Percentiles rank a stretch among this genome's conserved stretches.
Conservation (phyloP, 2,888 invertebrate genomes). For the Aphelenchoides bicaudatus region DNA sequence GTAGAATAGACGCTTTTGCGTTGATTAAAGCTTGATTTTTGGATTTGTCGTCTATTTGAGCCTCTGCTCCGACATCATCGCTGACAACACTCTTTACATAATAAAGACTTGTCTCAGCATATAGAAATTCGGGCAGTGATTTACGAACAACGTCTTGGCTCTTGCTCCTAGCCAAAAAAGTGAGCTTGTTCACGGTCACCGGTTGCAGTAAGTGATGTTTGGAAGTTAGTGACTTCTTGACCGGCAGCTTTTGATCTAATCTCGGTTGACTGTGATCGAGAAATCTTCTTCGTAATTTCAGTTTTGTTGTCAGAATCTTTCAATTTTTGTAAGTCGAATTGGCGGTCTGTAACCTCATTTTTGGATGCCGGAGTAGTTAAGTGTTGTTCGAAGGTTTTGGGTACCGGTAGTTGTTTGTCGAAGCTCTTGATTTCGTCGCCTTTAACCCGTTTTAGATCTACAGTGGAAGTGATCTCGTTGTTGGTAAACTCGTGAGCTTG, state of each 20-base stretch:
- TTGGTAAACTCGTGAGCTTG: conserved; percentile 25
- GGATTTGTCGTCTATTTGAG: too few species aligned
- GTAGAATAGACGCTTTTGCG: too few species aligned
- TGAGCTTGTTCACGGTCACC: background rate
- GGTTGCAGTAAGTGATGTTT: background rate
- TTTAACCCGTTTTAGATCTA: conserved; percentile 3
- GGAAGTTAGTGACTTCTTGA: background rate
- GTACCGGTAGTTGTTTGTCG: background rate
- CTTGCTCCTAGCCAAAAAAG: background rate
- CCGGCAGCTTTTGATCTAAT: background rate
- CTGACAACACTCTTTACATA: background rate
- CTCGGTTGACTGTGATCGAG: background rate
- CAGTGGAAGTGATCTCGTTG: conserved; percentile 19
- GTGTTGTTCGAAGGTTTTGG: background rate
- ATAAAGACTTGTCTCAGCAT: background rate
- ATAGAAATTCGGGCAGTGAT: background rate
- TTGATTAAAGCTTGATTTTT: too few species aligned
- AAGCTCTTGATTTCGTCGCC: background rate
- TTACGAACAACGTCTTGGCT: background rate
- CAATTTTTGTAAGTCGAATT: background rate
- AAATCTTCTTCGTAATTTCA: too few species aligned
- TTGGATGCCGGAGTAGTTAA: background rate
- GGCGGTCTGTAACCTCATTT: too few species aligned
- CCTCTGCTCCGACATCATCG: background rate
- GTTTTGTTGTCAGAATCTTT: background rate